Evolutionary conservation across 1,140 invertebrate species (phyloP).

Genomic region (Galendromus occidentalis): DNA sequence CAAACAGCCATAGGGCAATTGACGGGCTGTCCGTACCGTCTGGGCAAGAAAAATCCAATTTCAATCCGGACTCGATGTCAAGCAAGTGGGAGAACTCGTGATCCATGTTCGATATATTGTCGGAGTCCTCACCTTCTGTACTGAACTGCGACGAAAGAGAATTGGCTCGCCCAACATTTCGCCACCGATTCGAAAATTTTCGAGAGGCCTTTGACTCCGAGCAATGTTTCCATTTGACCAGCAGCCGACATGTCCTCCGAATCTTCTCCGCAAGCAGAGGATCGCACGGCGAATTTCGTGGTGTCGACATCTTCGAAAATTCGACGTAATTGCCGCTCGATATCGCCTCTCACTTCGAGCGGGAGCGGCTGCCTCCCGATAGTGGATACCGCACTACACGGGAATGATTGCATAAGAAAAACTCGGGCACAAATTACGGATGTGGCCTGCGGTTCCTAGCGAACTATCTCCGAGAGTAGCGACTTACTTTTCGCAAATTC

Average conservation of each 20-base stretch:
- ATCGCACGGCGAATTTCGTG: constrained; percentile 32
- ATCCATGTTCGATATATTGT: not conserved
- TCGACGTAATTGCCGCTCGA: constrained; percentile 24
- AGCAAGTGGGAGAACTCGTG: not conserved
- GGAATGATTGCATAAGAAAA: not conserved
- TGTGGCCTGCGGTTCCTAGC: too few relatives aligned
- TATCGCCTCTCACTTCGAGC: constrained; percentile 16
- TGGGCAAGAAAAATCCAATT: constrained; percentile 19
- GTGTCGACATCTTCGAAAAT: constrained; percentile 22
- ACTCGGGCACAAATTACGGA: too few relatives aligned
- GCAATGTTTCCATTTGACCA: constrained; percentile 58
- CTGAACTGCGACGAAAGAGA: constrained; percentile 45
- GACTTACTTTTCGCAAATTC: constrained; percentile 22
- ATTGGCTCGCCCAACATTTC: constrained; percentile 59
- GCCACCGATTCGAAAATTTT: constrained; percentile 38
- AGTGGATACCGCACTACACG: constrained; percentile 19
- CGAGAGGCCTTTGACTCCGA: constrained; percentile 36
- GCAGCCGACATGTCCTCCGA: constrained; percentile 50
- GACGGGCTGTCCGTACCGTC: constrained; percentile 43
- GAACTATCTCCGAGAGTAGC: too few relatives aligned
- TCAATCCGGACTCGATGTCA: too few relatives aligned
- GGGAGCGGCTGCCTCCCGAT: constrained; percentile 20
- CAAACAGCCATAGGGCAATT: constrained; percentile 51
- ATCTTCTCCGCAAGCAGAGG: constrained; percentile 49
- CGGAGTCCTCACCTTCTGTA: constrained; percentile 38